These are phyloP conservation scores for Lophotis ruficrista DNA, from an alignment of 2,113 vertebrate genomes.

Conservation along the genomic window DNA sequence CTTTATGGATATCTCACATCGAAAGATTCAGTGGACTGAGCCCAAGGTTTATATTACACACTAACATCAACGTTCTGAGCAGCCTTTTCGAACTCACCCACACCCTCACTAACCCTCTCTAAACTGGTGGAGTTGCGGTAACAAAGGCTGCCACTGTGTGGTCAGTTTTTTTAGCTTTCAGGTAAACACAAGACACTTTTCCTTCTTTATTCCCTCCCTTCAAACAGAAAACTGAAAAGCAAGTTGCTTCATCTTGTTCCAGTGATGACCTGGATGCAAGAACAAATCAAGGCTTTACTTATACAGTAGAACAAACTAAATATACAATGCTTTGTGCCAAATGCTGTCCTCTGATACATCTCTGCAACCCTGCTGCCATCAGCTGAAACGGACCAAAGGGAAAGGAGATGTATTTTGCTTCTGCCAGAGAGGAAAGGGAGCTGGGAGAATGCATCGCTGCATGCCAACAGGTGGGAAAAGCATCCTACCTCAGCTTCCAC, in stretches of 20 bases:
- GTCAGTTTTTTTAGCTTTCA: neutral
- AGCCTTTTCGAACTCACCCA: neutral
- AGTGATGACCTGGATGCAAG: neutral
- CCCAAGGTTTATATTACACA: neutral
- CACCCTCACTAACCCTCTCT: neutral
- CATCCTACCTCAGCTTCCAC: neutral
- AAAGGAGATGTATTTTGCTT: neutral
- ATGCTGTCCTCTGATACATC: neutral
- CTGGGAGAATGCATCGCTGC: neutral
- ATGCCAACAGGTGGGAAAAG: neutral
- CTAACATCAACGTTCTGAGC: neutral
- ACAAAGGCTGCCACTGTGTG: conserved; percentile 39
- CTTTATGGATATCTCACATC: neutral
- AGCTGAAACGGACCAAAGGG: neutral
- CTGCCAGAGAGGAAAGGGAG: neutral
- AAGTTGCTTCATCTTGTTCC: neutral
- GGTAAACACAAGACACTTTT: neutral
- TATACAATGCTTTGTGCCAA: neutral
- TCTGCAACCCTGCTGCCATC: neutral
- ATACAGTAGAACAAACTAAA: neutral
- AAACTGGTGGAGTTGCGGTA: neutral
- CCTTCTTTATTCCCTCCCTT: neutral
- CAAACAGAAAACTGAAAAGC: neutral
- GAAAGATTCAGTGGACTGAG: neutral
- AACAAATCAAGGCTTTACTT: neutral